These are phyloP conservation scores for Trididemnum miniatum DNA, from an alignment of 23 tunicate species.

Conservation along the genomic window DNA sequence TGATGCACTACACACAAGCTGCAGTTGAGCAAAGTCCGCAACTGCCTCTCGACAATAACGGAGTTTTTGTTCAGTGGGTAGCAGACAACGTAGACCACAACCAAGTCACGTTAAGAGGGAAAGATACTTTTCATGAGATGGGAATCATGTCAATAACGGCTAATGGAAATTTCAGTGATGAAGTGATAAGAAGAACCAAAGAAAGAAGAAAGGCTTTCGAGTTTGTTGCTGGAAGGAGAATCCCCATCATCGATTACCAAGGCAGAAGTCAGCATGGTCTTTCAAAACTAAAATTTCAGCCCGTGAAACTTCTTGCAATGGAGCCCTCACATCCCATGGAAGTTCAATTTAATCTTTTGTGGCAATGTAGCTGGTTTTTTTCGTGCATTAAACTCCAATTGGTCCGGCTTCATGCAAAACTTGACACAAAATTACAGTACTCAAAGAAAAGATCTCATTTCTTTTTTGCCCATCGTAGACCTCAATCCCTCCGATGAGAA, in stretches of 20 bases:
- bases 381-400: background rate
- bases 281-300: background rate
- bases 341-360: background rate
- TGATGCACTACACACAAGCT: background rate
- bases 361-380: slow-evolving; percentile 19
- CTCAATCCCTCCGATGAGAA: slow-evolving; percentile 9
- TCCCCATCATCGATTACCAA: background rate
- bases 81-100: slow-evolving; percentile 24
- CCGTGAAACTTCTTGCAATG: background rate
- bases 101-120: background rate
- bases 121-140: slow-evolving; percentile 4
- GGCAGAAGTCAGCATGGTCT: background rate
- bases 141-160: background rate
- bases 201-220: background rate
- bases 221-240: background rate
- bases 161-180: background rate
- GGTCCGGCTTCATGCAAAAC: background rate
- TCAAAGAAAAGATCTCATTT: background rate
- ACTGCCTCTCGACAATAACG: background rate
- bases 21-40: background rate
- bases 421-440: background rate
- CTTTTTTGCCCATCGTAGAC: slow-evolving; percentile 6
- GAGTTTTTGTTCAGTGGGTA: background rate
- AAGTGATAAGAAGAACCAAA: background rate
- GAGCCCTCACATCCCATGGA: background rate